Conservation (phyloP, 1,140 invertebrate genomes). For the Chrysoperla carnea region DNA sequence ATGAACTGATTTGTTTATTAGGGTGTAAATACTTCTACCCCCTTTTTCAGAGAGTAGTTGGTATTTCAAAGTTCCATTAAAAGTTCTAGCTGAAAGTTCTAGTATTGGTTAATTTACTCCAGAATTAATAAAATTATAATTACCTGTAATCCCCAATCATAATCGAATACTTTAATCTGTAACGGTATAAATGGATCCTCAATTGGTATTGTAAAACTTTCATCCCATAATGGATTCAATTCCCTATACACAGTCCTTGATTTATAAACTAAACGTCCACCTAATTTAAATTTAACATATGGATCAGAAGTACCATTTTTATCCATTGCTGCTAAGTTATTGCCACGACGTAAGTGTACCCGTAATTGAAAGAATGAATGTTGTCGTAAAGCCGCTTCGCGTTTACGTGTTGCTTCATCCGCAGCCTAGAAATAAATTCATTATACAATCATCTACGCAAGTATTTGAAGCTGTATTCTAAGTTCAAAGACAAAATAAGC, state of each 20-base stretch:
- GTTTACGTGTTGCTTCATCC: slow-evolving; percentile 39
- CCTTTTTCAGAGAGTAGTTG: too few species aligned
- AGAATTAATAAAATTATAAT: too few species aligned
- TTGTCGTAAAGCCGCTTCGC: slow-evolving; percentile 55
- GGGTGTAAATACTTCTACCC: too few species aligned
- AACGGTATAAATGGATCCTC: slow-evolving; percentile 85
- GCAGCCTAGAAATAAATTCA: slow-evolving; percentile 20
- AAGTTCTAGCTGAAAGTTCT: too few species aligned
- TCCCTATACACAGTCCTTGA: slow-evolving; percentile 80
- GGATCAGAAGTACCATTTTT: slow-evolving; percentile 96
- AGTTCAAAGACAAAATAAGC: too few species aligned
- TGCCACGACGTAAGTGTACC: slow-evolving; percentile 70
- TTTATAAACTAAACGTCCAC: slow-evolving; percentile 79
- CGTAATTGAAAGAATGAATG: slow-evolving; percentile 83
- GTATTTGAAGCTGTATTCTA: too few species aligned
- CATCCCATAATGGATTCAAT: slow-evolving; percentile 89
- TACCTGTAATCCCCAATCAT: slow-evolving; percentile 79
- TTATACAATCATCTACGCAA: too few species aligned
- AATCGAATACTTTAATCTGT: slow-evolving; percentile 89
- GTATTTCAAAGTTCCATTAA: too few species aligned
- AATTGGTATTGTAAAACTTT: slow-evolving; percentile 84
- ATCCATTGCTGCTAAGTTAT: slow-evolving; percentile 82
- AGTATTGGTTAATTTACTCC: too few species aligned
- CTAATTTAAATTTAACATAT: slow-evolving; percentile 93
- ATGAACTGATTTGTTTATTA: too few species aligned